Evolutionary conservation across 2,888 invertebrate genomes (phyloP).

Genomic region (Strigamia maritima): DNA sequence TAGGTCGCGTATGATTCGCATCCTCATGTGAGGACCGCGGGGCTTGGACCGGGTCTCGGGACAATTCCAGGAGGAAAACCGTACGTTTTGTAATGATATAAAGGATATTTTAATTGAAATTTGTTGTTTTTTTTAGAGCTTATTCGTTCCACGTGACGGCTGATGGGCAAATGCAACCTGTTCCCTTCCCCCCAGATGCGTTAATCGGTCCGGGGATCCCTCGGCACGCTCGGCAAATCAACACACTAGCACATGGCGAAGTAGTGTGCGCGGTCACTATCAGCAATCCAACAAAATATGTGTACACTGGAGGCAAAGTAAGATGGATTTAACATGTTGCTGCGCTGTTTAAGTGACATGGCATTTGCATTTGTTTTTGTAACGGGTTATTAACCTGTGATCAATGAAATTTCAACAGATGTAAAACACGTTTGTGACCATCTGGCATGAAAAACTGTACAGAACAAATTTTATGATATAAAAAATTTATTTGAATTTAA

Average conservation of each 20-base stretch:
- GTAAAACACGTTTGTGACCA: too few species aligned
- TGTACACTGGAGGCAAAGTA: slow-evolving; percentile 92
- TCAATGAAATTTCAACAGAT: too few species aligned
- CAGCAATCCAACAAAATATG: slow-evolving; percentile 80
- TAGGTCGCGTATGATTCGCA: slow-evolving; percentile 62
- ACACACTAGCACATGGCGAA: slow-evolving; percentile 89
- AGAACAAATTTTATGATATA: too few species aligned
- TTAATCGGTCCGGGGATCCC: slow-evolving; percentile 90
- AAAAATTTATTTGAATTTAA: too few species aligned
- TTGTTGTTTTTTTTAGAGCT: slow-evolving; percentile 62
- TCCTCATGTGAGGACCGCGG: slow-evolving; percentile 58
- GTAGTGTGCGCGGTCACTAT: slow-evolving; percentile 97
- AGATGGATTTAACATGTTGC: too few species aligned
- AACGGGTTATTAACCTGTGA: too few species aligned
- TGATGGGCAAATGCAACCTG: slow-evolving; percentile 82
- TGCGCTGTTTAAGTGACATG: too few species aligned
- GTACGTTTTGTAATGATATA: slow-evolving; percentile 58
- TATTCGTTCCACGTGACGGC: slow-evolving; percentile 93
- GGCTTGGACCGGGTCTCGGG: slow-evolving; percentile 61
- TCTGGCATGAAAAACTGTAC: too few species aligned
- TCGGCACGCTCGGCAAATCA: slow-evolving; percentile 81
- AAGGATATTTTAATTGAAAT: too few species aligned
- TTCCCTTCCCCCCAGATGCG: slow-evolving; percentile 92
- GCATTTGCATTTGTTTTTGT: too few species aligned
- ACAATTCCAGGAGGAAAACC: slow-evolving; percentile 70